Evolutionary conservation across 2,888 invertebrate genomes (phyloP), one percentile per base, ranked within the genome.

Genomic region (Gisinianus flammeolus): DNA sequence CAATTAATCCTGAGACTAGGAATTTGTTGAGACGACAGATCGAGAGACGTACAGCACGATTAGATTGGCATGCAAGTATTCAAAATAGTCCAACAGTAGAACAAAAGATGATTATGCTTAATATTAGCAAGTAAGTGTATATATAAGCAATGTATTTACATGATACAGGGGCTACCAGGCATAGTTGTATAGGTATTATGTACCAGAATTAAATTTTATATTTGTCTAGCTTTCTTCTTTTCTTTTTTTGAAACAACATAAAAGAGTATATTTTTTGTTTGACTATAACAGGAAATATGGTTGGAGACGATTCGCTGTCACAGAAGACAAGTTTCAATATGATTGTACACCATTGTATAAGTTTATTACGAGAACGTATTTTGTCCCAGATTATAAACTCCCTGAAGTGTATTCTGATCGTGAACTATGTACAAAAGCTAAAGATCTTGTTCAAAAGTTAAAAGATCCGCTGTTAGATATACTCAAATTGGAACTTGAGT

Each of bases 21-120:
- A 1, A 64, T 0, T 72, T 77, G 77, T 67, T 64, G n/a, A 70
- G 73, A 6, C 3, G 1, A 8, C 26, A 70, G n/a, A 79, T 76
- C 52, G 88, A 85, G 79, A 88, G 88, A 78, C 86, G 87, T 84
- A 89, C 91, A 64, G 86, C 88, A 77, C 87, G 88, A 0, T 86
- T 89, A 81, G 82, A 85, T 1, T 87, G 89, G 86, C 88, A 91
- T 85, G 88, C 91, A 22, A 89, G 90, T 85, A 90, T 95, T 19
- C 89, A 90, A 86, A 86, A 88, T 0, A 85, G 93, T 16, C 89
- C 91, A 77, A 94, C 94, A 0, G 90, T 94, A 0, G 95, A 96
- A 88, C 94, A 94, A 86, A 96, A 96, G 86, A 89, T 94, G 84
- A 91, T 94, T 73, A 93, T 93, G 84, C 85, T 95, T 30, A 95